These are phyloP conservation scores for Danaus plexippus DNA, from an alignment of 1,140 invertebrate species.

Conservation along the genomic window DNA sequence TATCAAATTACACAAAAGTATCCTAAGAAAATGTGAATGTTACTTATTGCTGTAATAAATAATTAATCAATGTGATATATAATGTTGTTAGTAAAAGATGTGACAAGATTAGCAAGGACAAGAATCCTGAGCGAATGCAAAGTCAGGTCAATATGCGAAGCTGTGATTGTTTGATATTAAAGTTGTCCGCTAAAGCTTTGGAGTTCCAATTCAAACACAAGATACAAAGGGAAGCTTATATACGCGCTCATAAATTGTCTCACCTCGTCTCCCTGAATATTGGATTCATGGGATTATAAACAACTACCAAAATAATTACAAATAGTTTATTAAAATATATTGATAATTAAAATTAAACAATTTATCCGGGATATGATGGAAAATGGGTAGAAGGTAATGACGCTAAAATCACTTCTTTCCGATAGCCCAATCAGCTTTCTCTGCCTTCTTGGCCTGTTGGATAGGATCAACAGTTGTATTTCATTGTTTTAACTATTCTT, in stretches of 20 bases:
- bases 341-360: constrained; percentile 48
- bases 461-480: constrained; percentile 40
- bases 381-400: constrained; percentile 21
- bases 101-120: constrained; percentile 18
- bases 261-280: constrained; percentile 46
- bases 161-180: constrained; percentile 18
- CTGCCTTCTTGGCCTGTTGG: constrained; percentile 82
- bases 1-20: not conserved
- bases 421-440: constrained; percentile 85
- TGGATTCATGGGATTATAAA: constrained; percentile 30
- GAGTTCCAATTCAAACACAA: constrained; percentile 23
- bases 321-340: constrained; percentile 51
- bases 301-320: constrained; percentile 39
- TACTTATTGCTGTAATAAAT: not conserved
- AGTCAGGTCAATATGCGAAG: constrained; percentile 36
- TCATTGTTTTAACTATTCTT: constrained; percentile 5
- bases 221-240: constrained; percentile 35
- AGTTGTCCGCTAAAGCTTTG: constrained; percentile 5
- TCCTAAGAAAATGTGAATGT: not conserved
- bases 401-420: constrained; percentile 75
- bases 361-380: constrained; percentile 32
- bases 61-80: constrained; percentile 4
- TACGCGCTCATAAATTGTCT: constrained; percentile 44
- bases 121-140: constrained; percentile 13
- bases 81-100: constrained; percentile 19